Evolutionary conservation across 2,888 invertebrate species (phyloP), one percentile per base, ranked within the genome.

Genomic region (Carterocephalus palaemon): DNA sequence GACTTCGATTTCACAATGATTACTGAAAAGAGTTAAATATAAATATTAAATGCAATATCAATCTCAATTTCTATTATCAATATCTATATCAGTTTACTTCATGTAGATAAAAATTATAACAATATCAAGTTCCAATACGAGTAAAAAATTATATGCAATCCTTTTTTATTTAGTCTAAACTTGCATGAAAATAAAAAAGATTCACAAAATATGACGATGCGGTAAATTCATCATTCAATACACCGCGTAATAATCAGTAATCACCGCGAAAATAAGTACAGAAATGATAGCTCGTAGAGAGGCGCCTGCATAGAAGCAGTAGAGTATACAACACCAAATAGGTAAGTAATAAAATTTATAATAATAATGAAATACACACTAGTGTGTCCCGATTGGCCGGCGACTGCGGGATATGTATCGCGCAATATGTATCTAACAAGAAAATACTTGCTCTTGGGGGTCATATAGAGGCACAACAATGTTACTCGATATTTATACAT

Each of bases 381-480:
- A 64, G 67, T 23, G 28, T 17, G 23, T 13, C 29, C 6, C 4
- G 33, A 10, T 8, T 22, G 9, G 31, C 22, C 3, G 9, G 24
- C 24, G 13, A 24, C 22, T 33, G 33, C 33, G 32, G 47, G 53
- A 56, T 56, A 53, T 52, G 51, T 37, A 42, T 46, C 29, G 37
- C 28, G 69, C 32, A 41, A 15, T 24, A 7, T 36, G 22, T 34
- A 34, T 12, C 15, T 26, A 26, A 13, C 15, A 19, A 19, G 33
- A 13, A 42, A 26, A 10, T 13, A 26, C 26, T 6, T 22, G 36
- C 70, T 73, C 74, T 70, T 70, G 65, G 70, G 68, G 64, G 61
- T 70, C 54, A 58, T 74, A 57, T 74, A 57, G 79, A 84, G 84
- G 83, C 84, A 84, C 84, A 67, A 72, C 62, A 64, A 68, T 68